Base-by-base conservation (phyloP, 2,797 vertebrate species). In the Aulostomus chinensis region DNA sequence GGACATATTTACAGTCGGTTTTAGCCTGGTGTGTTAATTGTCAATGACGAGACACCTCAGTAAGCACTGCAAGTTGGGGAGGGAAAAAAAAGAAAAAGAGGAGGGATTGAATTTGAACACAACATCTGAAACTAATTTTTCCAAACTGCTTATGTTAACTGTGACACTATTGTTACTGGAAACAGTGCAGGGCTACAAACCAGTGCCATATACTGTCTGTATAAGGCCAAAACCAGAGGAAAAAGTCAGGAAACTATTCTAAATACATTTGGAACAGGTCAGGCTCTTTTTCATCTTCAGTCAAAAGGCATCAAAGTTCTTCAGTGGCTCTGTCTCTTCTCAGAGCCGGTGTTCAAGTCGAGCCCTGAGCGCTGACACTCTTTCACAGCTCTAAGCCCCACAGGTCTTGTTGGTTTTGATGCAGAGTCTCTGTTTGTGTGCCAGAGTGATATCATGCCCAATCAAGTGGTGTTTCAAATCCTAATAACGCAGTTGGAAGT, bases 401-500 rank as follows among this genome's bases (percentile, higher is more conserved):
- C 58, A 73, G 58, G 79, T 85, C 82, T 81, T 67, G 64, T 76
- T 80, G 80, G 68, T 78, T 87, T 81, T 85, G 80, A 88, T 84
- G 76, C 75, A 50, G 70, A 73, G 64, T 71, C 80, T 89, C 80
- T 90, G 88, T 87, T 87, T 87, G 83, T 81, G 81, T 78, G 85
- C 83, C 86, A 86, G 86, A 86, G 84, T 80, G 85, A 90, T 88
- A 87, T 90, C 86, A 86, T 71, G 80, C 80, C 84, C 85, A 90
- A 90, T 92, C 88, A 88, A 89, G 88, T 86, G 84, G 81, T 82
- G 88, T 90, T 89, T 90, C 83, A 88, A 83, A 89, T 88, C 87
- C 85, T 90, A 90, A 90, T 90, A 89, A 90, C 81, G 75, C 86
- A 74, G 88, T 83, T 91, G 89, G 88, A 91, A 88, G 87, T 89